Evolutionary conservation across 2,797 vertebrate genomes (phyloP).

Genomic region (Myotis findleyi): DNA sequence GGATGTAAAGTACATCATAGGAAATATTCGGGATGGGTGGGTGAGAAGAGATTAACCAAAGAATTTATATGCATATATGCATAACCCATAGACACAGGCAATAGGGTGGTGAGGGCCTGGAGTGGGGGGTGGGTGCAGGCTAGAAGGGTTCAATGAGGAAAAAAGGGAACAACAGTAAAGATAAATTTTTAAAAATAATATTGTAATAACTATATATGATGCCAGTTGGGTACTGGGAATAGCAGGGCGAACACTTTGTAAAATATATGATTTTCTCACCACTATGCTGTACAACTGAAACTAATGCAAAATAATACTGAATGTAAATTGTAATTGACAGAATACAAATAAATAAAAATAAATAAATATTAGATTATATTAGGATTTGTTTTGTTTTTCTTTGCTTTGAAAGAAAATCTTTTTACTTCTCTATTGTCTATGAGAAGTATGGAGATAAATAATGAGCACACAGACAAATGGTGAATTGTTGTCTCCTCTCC

Average conservation of each 20-base stretch:
- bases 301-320: not conserved
- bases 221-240: not conserved
- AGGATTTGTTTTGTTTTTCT: not conserved
- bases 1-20: not conserved
- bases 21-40: not conserved
- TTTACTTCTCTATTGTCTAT: not conserved
- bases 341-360: not conserved
- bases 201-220: not conserved
- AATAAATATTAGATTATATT: not conserved
- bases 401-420: constrained; percentile 15
- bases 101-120: too few relatives aligned
- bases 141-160: too few relatives aligned
- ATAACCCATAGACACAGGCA: too few relatives aligned
- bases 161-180: too few relatives aligned
- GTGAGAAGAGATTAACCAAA: too few relatives aligned
- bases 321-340: not conserved
- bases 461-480: not conserved
- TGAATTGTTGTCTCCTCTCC: not conserved
- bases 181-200: too few relatives aligned
- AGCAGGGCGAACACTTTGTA: not conserved
- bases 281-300: not conserved
- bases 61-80: too few relatives aligned
- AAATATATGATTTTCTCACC: not conserved
- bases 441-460: not conserved
- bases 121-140: too few relatives aligned